Evolutionary conservation across 2,797 vertebrate species (phyloP), one percentile per base, ranked within the genome.

Genomic region (Epinephelus malabaricus): DNA sequence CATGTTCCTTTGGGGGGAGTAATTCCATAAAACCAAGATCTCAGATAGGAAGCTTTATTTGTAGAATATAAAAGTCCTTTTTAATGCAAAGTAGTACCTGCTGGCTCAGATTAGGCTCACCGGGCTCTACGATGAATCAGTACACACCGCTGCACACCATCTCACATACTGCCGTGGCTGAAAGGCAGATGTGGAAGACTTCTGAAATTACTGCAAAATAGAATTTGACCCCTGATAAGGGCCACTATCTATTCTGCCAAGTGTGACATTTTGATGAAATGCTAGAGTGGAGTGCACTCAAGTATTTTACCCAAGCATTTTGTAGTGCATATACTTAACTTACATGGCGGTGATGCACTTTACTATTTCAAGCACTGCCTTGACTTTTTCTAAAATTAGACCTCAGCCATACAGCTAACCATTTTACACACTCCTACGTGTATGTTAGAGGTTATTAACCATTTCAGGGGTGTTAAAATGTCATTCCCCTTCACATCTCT

Each of bases 261-360:
- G 82, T 86, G 87, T 89, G 89, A 92, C 87, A 91, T 91, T 89
- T 89, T 88, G 81, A 91, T 90, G 86, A 87, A 75, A 87, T 8
- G 54, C 80, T 69, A 78, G 73, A 81, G 51, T 34, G 54, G 40
- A 63, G 71, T 61, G 86, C 84, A 76, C 79, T 82, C 67, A 38
- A 77, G 82, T 68, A 69, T 83, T 87, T 88, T 69, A 76, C 53
- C 72, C 66, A 38, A 62, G 64, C 56, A 34, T 79, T 84, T 56
- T 59, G 5, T 47, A 83, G 74, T 51, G 70, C 73, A 76, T 81
- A 38, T 30, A 23, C 70, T 88, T 79, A 82, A 79, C 64, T 81
- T 55, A 58, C 50, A 73, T 59, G n/a, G 15, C 3, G 11, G 40
- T 43, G 40, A 43, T 43, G 2, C 40, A 43, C 40, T 43, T 43